Evolutionary conservation across 2,888 invertebrate genomes (phyloP), one percentile per base, ranked within the genome.

Genomic region (Galerucella calmariensis): DNA sequence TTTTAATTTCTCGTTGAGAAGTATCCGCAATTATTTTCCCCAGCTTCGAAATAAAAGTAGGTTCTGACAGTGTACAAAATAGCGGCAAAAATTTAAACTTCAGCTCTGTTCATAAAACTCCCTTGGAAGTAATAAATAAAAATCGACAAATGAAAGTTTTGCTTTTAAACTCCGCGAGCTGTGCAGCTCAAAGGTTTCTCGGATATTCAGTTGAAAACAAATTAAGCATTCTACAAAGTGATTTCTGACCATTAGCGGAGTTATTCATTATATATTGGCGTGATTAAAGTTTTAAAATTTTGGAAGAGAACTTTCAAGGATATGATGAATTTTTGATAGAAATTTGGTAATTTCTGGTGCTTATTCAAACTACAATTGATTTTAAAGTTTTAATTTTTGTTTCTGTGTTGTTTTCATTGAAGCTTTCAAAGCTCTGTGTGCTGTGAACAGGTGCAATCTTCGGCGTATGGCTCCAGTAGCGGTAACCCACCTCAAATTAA

Each of bases 221-320:
- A 51, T 51, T 51, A 51, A 51, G 51, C 51, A 2, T n/a, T 51
- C 51, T n/a, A n/a, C 1, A 14, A 51, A 51, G 51, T n/a, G 51
- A 51, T 51, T 51, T 51, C 51, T n/a, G n/a, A 51, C 51, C 51
- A 51, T 51, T n/a, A 51, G 48, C 48, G 48, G 14, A 48, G 51
- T 51, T 51, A 51, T 51, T 51, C 14, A 51, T 51, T n/a, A 51
- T 51, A n/a, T n/a, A 51, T 51, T 51, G 51, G n/a, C 12, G n/a
- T 51, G n/a, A 51, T 51, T 51, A 51, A 51, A 51, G 5, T n/a
- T n/a, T 51, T n/a, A 14, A n/a, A 5, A 14, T 51, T 8, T 14
- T n/a, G n/a, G 8, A n/a, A 5, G n/a, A 14, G 6, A 51, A 51
- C n/a, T 51, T 51, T n/a, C n/a, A 51, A 51, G 14, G 51, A n/a